Base-by-base conservation (phyloP, 2,888 invertebrate species). In the Pinctada fucata region DNA sequence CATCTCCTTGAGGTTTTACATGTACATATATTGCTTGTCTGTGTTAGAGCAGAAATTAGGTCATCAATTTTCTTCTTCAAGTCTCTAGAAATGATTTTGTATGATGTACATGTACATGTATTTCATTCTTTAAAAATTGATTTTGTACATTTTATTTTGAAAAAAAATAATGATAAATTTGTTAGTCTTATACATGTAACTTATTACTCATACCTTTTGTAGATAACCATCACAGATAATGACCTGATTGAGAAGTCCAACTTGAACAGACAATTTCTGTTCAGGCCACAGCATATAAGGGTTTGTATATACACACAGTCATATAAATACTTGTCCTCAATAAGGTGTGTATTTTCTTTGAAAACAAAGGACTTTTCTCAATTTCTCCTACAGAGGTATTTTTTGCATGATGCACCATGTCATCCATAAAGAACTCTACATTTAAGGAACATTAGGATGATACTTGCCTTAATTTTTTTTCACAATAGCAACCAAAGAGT, bases 211-310 rank as follows among this genome's bases (percentile, higher is more conserved):
- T 31, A 31, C 31, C 31, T 8, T 47, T 84, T 81, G 47, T 80
- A 85, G 89, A 85, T 92, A 50, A 90, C 90, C 16, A 89, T 92
- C n/a, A 93, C 93, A 52, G 93, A 93, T 81, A 90, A 92, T 84
- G 93, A 93, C 83, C 80, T 92, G 58, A 93, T 93, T 50, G 93
- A 93, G 83, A 93, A 92, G 81, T 93, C 92, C 6, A 93, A 93
- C 80, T 84, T 93, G 66, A 93, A 92, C 80, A 85, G 93, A 76
- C 93, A 93, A 83, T 93, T 93, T 79, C 88, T 93, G 49, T 93
- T 93, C 80, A 83, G 93, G 73, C 89, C 90, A 45, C 87, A 90
- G 72, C 92, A 93, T 83, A 92, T 93, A 73, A 79, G 88, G 80
- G 91, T 91, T 83, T 81, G 85, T 31, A 31, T 31, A 31, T 31